Evolutionary conservation across 2,797 vertebrate genomes (phyloP).

Genomic region (Glossophaga mutica): DNA sequence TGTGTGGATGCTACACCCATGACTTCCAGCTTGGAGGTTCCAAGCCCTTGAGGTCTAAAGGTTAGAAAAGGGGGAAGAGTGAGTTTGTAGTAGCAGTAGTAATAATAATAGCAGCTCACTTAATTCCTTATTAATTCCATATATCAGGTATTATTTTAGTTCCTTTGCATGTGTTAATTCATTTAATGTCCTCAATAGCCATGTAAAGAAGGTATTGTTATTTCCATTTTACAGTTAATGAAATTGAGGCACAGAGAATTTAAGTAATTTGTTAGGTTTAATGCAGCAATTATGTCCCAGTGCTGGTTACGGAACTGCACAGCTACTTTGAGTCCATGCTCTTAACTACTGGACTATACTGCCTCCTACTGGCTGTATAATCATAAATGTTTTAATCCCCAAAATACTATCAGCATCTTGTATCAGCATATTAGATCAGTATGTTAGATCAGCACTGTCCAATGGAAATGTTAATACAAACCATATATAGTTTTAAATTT

Average conservation of each 20-base stretch:
- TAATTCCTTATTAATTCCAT: neutral
- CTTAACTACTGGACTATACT: constrained; percentile 58
- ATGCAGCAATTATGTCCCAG: neutral
- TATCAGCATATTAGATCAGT: neutral
- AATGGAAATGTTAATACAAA: neutral
- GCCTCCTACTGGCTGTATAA: constrained; percentile 63
- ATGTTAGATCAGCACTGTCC: neutral
- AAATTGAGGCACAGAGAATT: neutral
- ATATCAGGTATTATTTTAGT: neutral
- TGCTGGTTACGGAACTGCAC: neutral
- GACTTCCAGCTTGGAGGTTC: neutral
- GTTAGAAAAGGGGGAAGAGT: neutral
- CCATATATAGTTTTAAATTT: neutral
- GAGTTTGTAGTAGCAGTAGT: neutral
- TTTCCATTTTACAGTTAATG: neutral
- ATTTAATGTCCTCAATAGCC: neutral
- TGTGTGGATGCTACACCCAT: neutral
- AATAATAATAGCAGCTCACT: neutral
- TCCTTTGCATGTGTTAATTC: neutral
- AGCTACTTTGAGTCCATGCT: neutral
- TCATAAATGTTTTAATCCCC: neutral
- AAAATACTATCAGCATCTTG: neutral
- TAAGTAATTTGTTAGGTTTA: neutral
- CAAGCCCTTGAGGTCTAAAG: neutral
- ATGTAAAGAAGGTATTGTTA: neutral